These are phyloP conservation scores for Ditylenchus dipsaci DNA, from an alignment of 1,140 invertebrate genomes.

Conservation along the genomic window DNA sequence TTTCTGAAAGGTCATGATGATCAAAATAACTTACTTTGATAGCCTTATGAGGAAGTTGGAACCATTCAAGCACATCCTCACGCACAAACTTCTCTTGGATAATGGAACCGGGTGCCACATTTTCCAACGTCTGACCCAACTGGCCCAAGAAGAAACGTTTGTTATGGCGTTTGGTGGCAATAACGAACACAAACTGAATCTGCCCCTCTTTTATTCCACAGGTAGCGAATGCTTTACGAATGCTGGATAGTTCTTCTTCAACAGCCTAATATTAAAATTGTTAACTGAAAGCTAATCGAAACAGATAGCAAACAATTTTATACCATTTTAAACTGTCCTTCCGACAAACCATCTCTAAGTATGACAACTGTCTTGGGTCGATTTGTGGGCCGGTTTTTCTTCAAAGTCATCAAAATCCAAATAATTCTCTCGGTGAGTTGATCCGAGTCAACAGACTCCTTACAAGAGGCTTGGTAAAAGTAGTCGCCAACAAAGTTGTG, in stretches of 20 bases:
- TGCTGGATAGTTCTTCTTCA: neutral
- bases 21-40: conserved; percentile 7
- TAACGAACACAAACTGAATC: conserved; percentile 9
- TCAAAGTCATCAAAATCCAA: conserved; percentile 18
- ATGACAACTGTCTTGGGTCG: conserved; percentile 12
- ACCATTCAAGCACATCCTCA: conserved; percentile 22
- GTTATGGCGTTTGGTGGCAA: conserved; percentile 14
- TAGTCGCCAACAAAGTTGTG: conserved; percentile 28
- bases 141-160: conserved; percentile 20
- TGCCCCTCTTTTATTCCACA: neutral
- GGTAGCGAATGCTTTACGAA: neutral
- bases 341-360: conserved; percentile 25
- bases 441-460: conserved; percentile 13
- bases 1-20: neutral
- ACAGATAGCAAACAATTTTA: neutral
- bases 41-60: neutral
- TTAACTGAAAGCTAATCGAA: neutral
- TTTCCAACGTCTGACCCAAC: conserved; percentile 8
- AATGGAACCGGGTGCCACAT: conserved; percentile 20
- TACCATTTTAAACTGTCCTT: conserved; percentile 24
- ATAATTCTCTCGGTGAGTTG: conserved; percentile 20
- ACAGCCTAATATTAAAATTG: conserved; percentile 6
- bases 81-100: conserved; percentile 16
- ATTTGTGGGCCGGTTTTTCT: neutral
- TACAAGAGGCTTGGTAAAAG: conserved; percentile 21